phyloP scores from a whole-genome alignment of 2,797 vertebrate species.

The Halcyon leucocephala region DNA sequence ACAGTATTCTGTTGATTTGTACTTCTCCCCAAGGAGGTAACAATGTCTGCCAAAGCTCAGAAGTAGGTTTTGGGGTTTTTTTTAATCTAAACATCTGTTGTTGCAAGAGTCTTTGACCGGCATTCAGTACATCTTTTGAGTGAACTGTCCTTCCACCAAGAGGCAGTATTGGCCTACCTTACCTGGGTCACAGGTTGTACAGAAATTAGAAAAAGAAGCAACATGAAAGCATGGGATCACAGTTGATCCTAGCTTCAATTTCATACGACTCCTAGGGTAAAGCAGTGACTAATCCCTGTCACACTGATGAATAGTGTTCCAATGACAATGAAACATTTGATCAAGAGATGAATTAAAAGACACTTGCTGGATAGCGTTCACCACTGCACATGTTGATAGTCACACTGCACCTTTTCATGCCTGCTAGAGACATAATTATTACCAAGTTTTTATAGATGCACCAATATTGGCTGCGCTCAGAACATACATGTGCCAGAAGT shows the following conservation, averaged over 20 bases:
- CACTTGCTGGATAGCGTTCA: not conserved
- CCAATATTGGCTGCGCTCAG: not conserved
- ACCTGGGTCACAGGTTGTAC: not conserved
- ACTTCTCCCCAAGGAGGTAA: not conserved
- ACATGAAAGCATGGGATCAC: not conserved
- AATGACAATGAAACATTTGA: not conserved
- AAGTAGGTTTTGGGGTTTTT: not conserved
- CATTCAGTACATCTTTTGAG: not conserved
- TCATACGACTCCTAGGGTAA: not conserved
- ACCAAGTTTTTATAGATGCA: not conserved
- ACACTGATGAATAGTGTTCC: not conserved
- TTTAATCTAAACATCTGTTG: accelerated
- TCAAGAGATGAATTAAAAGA: not conserved
- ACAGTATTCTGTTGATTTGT: not conserved
- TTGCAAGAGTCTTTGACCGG: not conserved
- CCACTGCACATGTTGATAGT: not conserved
- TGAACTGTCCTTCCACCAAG: conserved; percentile 2
- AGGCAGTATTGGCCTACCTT: conserved; percentile 19
- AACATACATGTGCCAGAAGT: not conserved
- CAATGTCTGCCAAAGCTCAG: not conserved
- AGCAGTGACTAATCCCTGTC: not conserved
- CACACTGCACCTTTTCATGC: not conserved
- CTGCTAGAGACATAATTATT: not conserved
- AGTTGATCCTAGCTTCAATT: not conserved
- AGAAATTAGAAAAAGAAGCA: not conserved